These are phyloP conservation scores for Artibeus lituratus DNA, from an alignment of 2,797 vertebrate genomes.

Conservation along the genomic window DNA sequence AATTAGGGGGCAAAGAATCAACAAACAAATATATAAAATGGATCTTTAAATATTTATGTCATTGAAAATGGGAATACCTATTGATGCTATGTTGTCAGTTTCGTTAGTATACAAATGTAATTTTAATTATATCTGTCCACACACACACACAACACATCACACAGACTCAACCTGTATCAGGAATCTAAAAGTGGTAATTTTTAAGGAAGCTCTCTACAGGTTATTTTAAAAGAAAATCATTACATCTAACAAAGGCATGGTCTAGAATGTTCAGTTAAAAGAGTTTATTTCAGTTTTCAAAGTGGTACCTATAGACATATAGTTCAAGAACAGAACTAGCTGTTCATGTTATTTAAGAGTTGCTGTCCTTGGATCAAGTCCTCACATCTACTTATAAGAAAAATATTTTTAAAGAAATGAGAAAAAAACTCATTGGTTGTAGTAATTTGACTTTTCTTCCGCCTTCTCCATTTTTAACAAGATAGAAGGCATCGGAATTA, in stretches of 20 bases:
- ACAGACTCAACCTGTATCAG: not conserved
- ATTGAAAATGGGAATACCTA: not conserved
- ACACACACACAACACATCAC: not conserved
- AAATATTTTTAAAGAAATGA: not conserved
- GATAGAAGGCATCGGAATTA: not conserved
- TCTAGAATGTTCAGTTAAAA: not conserved
- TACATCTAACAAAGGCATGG: not conserved
- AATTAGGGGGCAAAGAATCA: not conserved
- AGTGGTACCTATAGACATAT: not conserved
- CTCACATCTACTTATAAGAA: not conserved
- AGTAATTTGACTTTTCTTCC: not conserved
- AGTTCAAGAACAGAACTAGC: not conserved
- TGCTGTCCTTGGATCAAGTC: not conserved
- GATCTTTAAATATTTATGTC: not conserved
- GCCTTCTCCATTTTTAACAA: not conserved
- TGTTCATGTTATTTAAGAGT: not conserved
- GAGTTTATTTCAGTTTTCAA: not conserved
- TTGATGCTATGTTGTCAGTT: not conserved
- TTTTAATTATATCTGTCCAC: not conserved
- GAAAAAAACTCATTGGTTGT: not conserved
- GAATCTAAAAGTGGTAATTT: not conserved
- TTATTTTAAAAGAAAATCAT: not conserved
- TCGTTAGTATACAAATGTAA: not conserved
- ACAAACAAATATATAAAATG: not conserved
- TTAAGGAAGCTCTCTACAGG: not conserved